Evolutionary conservation across 2,113 vertebrate species (phyloP), one percentile per base, ranked within the genome.

Genomic region (Passer montanus): DNA sequence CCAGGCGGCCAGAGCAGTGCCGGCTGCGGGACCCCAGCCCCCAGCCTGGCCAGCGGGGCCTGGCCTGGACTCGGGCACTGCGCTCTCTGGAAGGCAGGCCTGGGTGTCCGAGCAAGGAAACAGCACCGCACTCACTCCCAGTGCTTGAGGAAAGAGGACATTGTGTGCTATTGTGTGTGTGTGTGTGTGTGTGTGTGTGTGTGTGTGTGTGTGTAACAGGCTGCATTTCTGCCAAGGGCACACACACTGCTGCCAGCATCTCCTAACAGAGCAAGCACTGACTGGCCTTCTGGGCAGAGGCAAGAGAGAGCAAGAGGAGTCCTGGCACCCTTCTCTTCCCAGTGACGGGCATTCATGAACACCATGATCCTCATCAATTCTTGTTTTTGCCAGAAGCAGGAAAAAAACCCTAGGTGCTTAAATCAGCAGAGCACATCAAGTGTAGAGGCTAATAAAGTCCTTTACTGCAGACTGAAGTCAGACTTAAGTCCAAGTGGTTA

Each of bases 161-260:
- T 11, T 18, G 37, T 55, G 84, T 91, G 19, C 93, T 87, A 13
- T 30, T 44, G 22, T 47, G 12, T 50, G 30, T 64, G 24, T 30
- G 35, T 67, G 53, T 28, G 41, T 13, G 22, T 47, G 12, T 50
- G 30, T 64, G 24, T 18, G 37, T 55, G 84, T 91, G 19, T n/a
- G n/a, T n/a, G n/a, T n/a, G n/a, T 31, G 63, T 30, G 35, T 67
- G 53, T 28, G 41, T 13, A 87, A 39, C 7, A n/a, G 82, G 62
- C 27, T 91, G 69, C 26, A 7, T 43, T 78, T 77, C 76, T 90
- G 94, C 95, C 94, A 95, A 94, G 70, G 46, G 76, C 85, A 77
- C 78, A 47, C 80, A 66, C 0, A 0, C 66, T 94, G 46, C 82
- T 88, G 72, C 88, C 94, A 94, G 89, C 1, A 1, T 47, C 78